Percentiles rank a stretch among this genome's conserved stretches.
These are phyloP conservation scores for Incurvaria masculella DNA, from an alignment of 2,888 invertebrate genomes.

Conservation along the genomic window DNA sequence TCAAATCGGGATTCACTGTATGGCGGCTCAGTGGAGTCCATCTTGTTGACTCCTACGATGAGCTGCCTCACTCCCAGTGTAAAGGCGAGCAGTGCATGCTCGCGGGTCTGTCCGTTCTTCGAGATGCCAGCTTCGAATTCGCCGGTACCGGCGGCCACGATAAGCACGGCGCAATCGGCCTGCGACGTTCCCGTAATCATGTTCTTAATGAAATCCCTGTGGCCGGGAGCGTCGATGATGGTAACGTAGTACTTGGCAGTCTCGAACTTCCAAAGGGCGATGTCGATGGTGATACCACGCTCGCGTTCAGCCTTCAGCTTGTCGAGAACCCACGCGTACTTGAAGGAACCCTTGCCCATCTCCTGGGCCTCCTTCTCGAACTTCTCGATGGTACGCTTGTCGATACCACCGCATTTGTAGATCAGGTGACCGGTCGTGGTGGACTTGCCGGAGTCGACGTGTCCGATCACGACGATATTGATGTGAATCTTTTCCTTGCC, in stretches of 20 bases:
- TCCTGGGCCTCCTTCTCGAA: slow-evolving; percentile 96
- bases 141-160: slow-evolving; percentile 98
- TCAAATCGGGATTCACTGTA: slow-evolving; percentile 95
- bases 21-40: slow-evolving; percentile 99
- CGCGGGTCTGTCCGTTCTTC: slow-evolving; percentile 99
- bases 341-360: slow-evolving; percentile 96
- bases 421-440: slow-evolving; percentile 89
- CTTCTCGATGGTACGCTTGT: slow-evolving; percentile 93
- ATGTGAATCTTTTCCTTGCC: slow-evolving; percentile 91
- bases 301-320: slow-evolving; percentile 99
- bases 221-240: slow-evolving; percentile 99
- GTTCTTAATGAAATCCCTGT: slow-evolving; percentile 99
- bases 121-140: slow-evolving; percentile 99
- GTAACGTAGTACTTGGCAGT: slow-evolving; percentile 95
- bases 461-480: slow-evolving; percentile 94
- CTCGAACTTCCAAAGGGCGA: slow-evolving; percentile 98
- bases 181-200: slow-evolving; percentile 97
- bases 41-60: slow-evolving; percentile 99
- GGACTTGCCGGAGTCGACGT: slow-evolving; percentile 94
- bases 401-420: slow-evolving; percentile 96
- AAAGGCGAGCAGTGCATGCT: slow-evolving; percentile 97
- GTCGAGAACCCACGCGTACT: slow-evolving; percentile 99
- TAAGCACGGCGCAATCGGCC: slow-evolving; percentile 97
- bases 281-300: slow-evolving; percentile 99
- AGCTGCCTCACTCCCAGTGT: slow-evolving; percentile 98